These are phyloP conservation scores for Corythornis cristatus DNA, from an alignment of 2,113 vertebrate genomes.

Conservation along the genomic window DNA sequence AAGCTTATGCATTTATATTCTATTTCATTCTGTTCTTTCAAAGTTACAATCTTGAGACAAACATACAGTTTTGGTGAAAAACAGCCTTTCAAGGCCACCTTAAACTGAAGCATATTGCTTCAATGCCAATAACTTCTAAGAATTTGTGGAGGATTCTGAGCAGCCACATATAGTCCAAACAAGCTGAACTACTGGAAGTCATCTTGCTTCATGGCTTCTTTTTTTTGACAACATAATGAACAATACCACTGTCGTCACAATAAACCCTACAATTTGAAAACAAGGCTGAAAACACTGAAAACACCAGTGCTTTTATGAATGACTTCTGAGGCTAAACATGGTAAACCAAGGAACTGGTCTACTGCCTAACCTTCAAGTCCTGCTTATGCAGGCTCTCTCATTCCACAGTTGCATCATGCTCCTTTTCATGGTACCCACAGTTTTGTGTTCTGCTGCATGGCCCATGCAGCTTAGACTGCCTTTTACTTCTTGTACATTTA, in stretches of 20 bases:
- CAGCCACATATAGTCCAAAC: not conserved
- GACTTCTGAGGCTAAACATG: not conserved
- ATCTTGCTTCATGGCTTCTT: not conserved
- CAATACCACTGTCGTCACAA: not conserved
- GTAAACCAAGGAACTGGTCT: not conserved
- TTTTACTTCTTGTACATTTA: not conserved
- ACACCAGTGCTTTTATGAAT: not conserved
- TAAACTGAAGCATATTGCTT: not conserved
- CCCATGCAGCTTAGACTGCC: not conserved
- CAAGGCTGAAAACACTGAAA: not conserved
- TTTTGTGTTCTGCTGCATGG: not conserved
- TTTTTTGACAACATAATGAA: not conserved
- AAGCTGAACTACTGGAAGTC: not conserved
- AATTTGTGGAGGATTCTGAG: not conserved
- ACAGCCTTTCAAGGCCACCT: not conserved
- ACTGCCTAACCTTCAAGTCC: not conserved
- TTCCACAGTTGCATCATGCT: not conserved
- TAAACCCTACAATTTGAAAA: slow-evolving; percentile 16
- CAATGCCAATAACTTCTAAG: not conserved
- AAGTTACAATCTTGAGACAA: not conserved
- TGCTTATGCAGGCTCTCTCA: not conserved
- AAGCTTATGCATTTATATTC: not conserved
- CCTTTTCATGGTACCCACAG: not conserved
- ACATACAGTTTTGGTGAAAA: not conserved
- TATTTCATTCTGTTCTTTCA: not conserved